Base-by-base conservation (phyloP, 2,113 vertebrate species). In the Ciconia stormi region DNA sequence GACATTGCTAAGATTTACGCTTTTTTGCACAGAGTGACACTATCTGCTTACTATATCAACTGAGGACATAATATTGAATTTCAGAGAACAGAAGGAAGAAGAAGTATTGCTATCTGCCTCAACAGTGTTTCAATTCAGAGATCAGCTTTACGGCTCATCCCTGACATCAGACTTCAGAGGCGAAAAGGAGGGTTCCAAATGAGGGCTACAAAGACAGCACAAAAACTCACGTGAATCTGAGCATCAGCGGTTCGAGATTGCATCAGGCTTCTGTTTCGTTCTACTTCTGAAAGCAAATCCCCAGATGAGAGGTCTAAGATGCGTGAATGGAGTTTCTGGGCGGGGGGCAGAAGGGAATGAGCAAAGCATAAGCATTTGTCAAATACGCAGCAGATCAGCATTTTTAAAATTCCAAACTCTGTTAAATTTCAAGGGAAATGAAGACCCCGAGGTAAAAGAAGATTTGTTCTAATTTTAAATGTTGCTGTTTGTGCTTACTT, bases 321-420 rank as follows among this genome's bases (percentile, higher is more conserved):
- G 89, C 97, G 97, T 18, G 98, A 99, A 94, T 99, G 98, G 94
- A 99, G 98, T 97, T 99, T 99, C 99, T 99, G 96, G 81, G 38
- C 38, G 38, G 94, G 67, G 96, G 44, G 50, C 80, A 96, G 63
- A 96, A 96, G 36, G 46, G 87, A 93, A 95, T 55, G 86, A 97
- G 65, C 55, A 97, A 88, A 96, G 90, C 62, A 83, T 95, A 95
- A 96, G 90, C 69, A 72, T 79, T 82, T 93, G 90, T 94, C 85
- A 89, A 74, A 10, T 32, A 90, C 34, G 40, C 77, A 93, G 62
- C 53, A 91, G 70, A 86, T 97, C 95, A 97, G 94, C 97, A 74
- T 30, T 97, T 97, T 95, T 42, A 87, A 95, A 97, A 97, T 92
- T 85, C 76, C 94, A 67, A 78, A 93, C 80, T 52, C 61, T 65